These are phyloP conservation scores for Tipula vernalis DNA, from an alignment of 2,888 invertebrate species.

Conservation along the genomic window DNA sequence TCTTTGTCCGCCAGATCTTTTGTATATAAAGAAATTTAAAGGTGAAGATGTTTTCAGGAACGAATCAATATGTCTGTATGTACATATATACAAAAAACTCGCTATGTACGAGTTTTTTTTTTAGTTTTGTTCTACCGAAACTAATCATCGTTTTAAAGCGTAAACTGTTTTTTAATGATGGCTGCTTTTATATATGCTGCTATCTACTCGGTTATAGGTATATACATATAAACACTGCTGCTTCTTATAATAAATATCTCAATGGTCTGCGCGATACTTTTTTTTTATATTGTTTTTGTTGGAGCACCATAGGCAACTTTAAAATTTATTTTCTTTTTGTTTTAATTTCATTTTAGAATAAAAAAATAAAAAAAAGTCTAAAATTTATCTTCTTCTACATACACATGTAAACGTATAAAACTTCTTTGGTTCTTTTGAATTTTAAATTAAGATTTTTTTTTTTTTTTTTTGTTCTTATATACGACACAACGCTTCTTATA, in stretches of 20 bases:
- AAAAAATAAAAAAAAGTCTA: not conserved
- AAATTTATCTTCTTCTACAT: not conserved
- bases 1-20: not conserved
- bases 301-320: not conserved
- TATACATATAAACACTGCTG: not conserved
- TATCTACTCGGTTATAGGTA: not conserved
- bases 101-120: not conserved
- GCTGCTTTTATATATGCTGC: slow-evolving; percentile 15
- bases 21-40: not conserved
- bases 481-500: not conserved
- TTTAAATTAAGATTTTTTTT: slow-evolving; percentile 1
- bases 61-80: not conserved
- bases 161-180: slow-evolving; percentile 20
- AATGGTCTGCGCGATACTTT: slow-evolving; percentile 7
- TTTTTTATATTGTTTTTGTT: not conserved
- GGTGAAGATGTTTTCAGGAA: slow-evolving; percentile 4
- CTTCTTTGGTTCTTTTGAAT: not conserved
- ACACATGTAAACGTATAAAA: not conserved
- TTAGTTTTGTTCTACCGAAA: slow-evolving; percentile 15
- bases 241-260: slow-evolving; percentile 7
- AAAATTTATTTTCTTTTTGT: not conserved
- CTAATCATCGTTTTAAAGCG: slow-evolving; percentile 20
- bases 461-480: not conserved
- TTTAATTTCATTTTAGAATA: not conserved
- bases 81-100: not conserved